Conservation (phyloP, 2,888 invertebrate genomes). For the Vanessa cardui region DNA sequence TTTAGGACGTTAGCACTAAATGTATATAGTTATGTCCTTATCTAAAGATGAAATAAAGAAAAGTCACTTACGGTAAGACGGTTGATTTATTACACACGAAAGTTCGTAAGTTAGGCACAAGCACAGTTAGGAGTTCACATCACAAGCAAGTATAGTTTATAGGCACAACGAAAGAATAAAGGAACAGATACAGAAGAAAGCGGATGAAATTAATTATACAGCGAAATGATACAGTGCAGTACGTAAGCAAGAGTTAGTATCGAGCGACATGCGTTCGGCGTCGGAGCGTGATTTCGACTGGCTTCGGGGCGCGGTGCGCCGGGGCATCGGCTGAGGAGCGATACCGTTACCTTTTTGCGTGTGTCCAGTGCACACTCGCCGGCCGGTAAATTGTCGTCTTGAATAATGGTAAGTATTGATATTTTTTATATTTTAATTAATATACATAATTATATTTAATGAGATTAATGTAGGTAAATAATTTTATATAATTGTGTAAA, state of each 20-base stretch:
- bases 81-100: not conserved
- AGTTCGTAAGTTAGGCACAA: not conserved
- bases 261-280: not conserved
- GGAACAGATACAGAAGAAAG: not conserved
- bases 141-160: not conserved
- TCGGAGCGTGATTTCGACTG: constrained; percentile 1
- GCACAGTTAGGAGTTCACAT: not conserved
- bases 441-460: not conserved
- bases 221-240: not conserved
- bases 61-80: not conserved
- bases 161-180: not conserved
- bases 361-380: not conserved
- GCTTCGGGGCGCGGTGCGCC: not conserved
- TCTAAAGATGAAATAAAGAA: not conserved
- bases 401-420: not conserved
- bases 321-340: not conserved
- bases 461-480: not conserved
- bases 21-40: not conserved
- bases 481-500: too few relatives aligned
- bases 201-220: not conserved
- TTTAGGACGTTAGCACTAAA: not conserved
- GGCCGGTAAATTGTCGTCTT: not conserved
- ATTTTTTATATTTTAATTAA: not conserved
- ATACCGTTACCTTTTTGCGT: constrained; percentile 1
- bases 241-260: not conserved